Conservation (phyloP, 2,888 invertebrate species). For the Plebejus argus region DNA sequence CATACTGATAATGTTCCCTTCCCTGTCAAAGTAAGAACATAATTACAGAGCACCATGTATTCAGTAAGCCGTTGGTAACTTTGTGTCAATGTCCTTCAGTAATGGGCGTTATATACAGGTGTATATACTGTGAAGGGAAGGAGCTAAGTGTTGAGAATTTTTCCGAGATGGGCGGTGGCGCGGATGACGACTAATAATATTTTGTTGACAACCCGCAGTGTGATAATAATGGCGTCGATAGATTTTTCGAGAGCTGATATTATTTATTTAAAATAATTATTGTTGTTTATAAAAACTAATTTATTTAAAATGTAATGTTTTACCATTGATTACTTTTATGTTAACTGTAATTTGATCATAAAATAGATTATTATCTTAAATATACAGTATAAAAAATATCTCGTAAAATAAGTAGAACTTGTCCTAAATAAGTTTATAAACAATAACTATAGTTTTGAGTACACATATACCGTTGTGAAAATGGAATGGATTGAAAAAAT, state of each 20-base stretch:
- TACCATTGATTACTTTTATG: no score
- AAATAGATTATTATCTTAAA: no score
- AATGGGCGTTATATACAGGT: neutral
- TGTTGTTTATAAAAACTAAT: neutral
- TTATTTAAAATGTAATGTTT: no score
- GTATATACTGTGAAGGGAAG: neutral
- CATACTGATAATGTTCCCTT: neutral
- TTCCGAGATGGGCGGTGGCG: slow-evolving; percentile 49
- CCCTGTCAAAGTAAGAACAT: neutral
- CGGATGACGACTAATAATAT: slow-evolving; percentile 68
- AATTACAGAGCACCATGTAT: neutral
- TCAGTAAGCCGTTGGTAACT: neutral
- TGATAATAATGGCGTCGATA: slow-evolving; percentile 53
- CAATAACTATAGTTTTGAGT: no score
- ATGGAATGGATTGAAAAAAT: no score
- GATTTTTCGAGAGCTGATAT: slow-evolving; percentile 47
- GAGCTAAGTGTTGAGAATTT: slow-evolving; percentile 42
- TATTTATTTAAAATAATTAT: neutral
- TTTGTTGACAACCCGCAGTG: slow-evolving; percentile 66
- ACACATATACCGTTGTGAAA: no score
- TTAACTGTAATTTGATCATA: no score
- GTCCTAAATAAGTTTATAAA: no score
- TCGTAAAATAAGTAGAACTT: no score
- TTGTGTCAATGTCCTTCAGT: neutral
- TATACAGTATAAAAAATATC: no score